phyloP scores from a whole-genome alignment of 2,888 invertebrate genomes.

The Rotaria sp. region DNA sequence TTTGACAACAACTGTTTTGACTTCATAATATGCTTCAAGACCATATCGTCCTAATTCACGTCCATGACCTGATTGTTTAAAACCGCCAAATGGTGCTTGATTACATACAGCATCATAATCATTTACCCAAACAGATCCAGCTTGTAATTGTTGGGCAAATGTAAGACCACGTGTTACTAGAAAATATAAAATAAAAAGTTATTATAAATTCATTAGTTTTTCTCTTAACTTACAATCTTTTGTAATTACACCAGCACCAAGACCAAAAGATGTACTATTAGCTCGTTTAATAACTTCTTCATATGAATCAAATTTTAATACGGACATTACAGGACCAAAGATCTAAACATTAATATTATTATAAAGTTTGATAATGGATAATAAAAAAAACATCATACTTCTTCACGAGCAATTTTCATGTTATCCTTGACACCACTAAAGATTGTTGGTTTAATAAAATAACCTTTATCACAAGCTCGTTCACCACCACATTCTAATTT shows the following conservation, averaged over 20 bases:
- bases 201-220: conserved; percentile 40
- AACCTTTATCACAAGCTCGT: conserved; percentile 52
- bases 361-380: neutral
- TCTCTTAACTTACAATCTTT: conserved; percentile 43
- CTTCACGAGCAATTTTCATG: conserved; percentile 58
- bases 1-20: conserved; percentile 47
- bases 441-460: conserved; percentile 57
- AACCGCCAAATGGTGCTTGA: conserved; percentile 64
- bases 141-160: conserved; percentile 29
- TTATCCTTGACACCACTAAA: conserved; percentile 57
- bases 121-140: conserved; percentile 46
- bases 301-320: conserved; percentile 38
- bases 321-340: conserved; percentile 40
- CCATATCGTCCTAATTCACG: conserved; percentile 66
- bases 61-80: conserved; percentile 70
- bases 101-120: conserved; percentile 55
- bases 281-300: conserved; percentile 40
- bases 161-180: neutral
- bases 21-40: conserved; percentile 49
- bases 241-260: conserved; percentile 44
- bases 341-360: neutral
- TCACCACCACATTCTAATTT: conserved; percentile 69
- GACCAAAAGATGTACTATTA: conserved; percentile 42
- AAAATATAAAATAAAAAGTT: neutral
- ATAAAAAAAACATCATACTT: conserved; percentile 46